Evolutionary conservation across 2,797 vertebrate species (phyloP).

Genomic region (Pseudotriccus pelzelni): DNA sequence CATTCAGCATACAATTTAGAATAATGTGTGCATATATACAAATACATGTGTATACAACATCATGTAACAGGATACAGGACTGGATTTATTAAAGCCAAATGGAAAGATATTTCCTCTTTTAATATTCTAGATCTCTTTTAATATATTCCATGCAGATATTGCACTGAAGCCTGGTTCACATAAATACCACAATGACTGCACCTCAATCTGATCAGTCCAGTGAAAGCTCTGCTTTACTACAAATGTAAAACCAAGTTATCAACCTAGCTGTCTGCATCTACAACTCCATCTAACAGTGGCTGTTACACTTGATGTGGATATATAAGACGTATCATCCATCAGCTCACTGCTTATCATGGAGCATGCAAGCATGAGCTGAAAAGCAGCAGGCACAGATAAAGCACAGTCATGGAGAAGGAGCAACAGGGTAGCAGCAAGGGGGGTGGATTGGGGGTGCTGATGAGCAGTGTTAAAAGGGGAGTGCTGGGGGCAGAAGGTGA

Average conservation of each 20-base stretch:
- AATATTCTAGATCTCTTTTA: constrained; percentile 39
- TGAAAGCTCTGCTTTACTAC: neutral
- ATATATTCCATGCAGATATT: neutral
- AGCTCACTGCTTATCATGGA: neutral
- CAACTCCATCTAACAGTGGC: neutral
- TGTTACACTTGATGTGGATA: neutral
- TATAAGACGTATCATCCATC: neutral
- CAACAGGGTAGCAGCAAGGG: neutral
- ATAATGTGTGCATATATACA: constrained; percentile 15
- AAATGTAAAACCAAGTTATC: constrained; percentile 2
- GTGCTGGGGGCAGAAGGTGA: neutral
- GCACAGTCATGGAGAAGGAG: neutral
- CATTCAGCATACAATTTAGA: neutral
- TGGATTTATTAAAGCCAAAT: constrained; percentile 51
- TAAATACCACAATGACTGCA: neutral
- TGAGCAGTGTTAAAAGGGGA: neutral
- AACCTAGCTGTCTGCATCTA: neutral
- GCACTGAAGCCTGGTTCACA: neutral
- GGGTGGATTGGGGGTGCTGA: neutral
- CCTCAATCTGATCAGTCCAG: neutral
- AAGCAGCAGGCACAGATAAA: neutral
- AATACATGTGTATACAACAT: neutral
- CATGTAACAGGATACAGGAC: constrained; percentile 36
- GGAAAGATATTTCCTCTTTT: constrained; percentile 19
- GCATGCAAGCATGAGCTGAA: neutral